These are phyloP conservation scores for Tanaodytes sp. DNA, from an alignment of 2,888 invertebrate genomes.

Conservation along the genomic window DNA sequence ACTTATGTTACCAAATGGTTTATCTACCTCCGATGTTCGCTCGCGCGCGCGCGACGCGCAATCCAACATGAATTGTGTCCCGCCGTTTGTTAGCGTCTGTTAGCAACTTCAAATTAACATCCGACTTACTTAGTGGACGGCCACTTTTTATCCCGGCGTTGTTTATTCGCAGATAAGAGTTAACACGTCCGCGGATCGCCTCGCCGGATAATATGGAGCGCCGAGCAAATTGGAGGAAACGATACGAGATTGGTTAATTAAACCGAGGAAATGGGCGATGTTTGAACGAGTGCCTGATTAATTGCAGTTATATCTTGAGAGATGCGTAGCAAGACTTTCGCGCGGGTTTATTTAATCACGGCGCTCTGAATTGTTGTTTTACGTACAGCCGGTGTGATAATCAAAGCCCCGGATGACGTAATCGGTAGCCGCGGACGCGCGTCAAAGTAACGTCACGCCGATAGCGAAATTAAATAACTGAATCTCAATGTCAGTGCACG, in stretches of 20 bases:
- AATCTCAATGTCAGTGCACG: too few relatives aligned
- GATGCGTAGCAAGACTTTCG: conserved; percentile 17
- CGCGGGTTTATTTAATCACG: conserved; percentile 23
- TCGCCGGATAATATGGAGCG: conserved; percentile 21
- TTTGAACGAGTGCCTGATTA: conserved; percentile 18
- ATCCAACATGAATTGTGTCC: conserved; percentile 30
- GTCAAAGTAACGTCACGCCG: too few relatives aligned
- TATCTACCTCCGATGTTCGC: conserved; percentile 31
- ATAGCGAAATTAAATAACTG: neutral
- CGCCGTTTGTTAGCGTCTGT: conserved; percentile 31
- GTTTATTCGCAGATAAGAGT: conserved; percentile 23
- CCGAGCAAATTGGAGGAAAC: conserved; percentile 26
- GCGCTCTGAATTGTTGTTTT: conserved; percentile 1
- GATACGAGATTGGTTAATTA: conserved; percentile 35
- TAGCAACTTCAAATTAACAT: conserved; percentile 34
- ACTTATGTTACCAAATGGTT: conserved; percentile 46
- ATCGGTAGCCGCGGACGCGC: too few relatives aligned
- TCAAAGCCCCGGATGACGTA: too few relatives aligned
- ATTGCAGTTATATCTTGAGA: conserved; percentile 20
- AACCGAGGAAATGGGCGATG: conserved; percentile 19
- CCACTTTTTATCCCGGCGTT: conserved; percentile 21
- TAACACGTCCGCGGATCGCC: neutral
- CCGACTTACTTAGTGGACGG: conserved; percentile 13
- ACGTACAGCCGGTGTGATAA: too few relatives aligned
- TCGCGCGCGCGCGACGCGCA: conserved; percentile 15